Conservation (phyloP, 2,888 invertebrate genomes). For the Drosophila meridiana region DNA sequence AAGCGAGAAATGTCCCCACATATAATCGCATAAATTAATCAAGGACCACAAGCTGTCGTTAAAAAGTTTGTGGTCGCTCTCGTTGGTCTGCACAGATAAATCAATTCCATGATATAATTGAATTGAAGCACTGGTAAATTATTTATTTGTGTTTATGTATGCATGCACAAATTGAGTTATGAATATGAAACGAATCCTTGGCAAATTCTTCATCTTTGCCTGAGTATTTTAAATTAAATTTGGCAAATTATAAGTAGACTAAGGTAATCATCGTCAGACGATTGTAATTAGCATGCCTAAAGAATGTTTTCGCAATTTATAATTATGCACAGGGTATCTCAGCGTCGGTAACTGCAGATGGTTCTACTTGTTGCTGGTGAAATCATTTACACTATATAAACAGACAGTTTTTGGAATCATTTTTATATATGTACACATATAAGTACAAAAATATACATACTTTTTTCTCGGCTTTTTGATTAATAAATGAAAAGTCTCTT, state of each 20-base stretch:
- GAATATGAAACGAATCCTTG: not conserved
- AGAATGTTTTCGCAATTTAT: not conserved
- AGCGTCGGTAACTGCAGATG: not conserved
- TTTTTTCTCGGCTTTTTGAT: not conserved
- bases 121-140: constrained; percentile 40
- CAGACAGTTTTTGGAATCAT: not conserved
- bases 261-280: not conserved
- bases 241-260: not conserved
- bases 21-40: constrained; percentile 58
- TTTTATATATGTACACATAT: not conserved
- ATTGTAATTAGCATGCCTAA: not conserved
- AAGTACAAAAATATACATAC: not conserved
- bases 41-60: constrained; percentile 49
- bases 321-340: not conserved
- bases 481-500: constrained; percentile 38
- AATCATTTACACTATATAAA: constrained; percentile 1
- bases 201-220: not conserved
- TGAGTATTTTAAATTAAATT: not conserved
- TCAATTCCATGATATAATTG: constrained; percentile 44
- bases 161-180: constrained; percentile 5
- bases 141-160: constrained; percentile 17
- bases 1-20: constrained; percentile 31
- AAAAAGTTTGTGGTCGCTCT: constrained; percentile 32
- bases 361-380: not conserved
- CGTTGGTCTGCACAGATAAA: constrained; percentile 28